phyloP scores from a whole-genome alignment of 2,113 vertebrate genomes.

The Amblyopsis rosae region DNA sequence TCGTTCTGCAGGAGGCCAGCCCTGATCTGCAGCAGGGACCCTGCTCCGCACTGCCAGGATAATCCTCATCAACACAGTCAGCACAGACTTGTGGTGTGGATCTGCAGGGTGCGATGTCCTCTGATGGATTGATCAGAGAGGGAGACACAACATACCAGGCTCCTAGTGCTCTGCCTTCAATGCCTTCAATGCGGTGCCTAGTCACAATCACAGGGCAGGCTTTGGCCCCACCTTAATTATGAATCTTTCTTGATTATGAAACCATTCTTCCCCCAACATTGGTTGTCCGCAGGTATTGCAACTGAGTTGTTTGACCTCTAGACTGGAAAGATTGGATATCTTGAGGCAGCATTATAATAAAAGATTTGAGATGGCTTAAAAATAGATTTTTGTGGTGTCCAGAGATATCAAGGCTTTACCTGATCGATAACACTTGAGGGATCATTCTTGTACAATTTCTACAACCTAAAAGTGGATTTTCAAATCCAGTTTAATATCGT shows the following conservation, averaged over 20 bases:
- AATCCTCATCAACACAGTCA: background rate
- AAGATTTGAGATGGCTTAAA: slow-evolving; percentile 58
- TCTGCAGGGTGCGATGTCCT: slow-evolving; percentile 13
- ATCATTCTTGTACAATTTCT: slow-evolving; percentile 40
- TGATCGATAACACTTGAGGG: slow-evolving; percentile 57
- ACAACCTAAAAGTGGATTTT: slow-evolving; percentile 31
- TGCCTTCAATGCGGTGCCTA: slow-evolving; percentile 8
- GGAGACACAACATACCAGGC: background rate
- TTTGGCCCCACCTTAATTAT: slow-evolving; percentile 5
- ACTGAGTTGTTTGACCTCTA: slow-evolving; percentile 62
- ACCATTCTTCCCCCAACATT: background rate
- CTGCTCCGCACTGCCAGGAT: slow-evolving; percentile 29
- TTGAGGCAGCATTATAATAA: slow-evolving; percentile 44
- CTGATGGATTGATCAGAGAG: slow-evolving; percentile 21
- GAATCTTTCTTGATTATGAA: slow-evolving; percentile 34
- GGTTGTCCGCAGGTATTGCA: slow-evolving; percentile 10
- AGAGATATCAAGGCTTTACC: slow-evolving; percentile 45
- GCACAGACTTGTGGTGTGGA: slow-evolving; percentile 2
- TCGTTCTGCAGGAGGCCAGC: background rate
- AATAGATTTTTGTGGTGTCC: slow-evolving; percentile 46
- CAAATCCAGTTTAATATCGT: slow-evolving; percentile 40
- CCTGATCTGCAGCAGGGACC: slow-evolving; percentile 27
- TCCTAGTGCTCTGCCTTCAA: background rate
- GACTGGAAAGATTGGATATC: slow-evolving; percentile 56
- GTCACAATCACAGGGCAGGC: slow-evolving; percentile 37